Base-by-base conservation (phyloP, 2,113 vertebrate genomes). In the Entomyzon cyanotis region DNA sequence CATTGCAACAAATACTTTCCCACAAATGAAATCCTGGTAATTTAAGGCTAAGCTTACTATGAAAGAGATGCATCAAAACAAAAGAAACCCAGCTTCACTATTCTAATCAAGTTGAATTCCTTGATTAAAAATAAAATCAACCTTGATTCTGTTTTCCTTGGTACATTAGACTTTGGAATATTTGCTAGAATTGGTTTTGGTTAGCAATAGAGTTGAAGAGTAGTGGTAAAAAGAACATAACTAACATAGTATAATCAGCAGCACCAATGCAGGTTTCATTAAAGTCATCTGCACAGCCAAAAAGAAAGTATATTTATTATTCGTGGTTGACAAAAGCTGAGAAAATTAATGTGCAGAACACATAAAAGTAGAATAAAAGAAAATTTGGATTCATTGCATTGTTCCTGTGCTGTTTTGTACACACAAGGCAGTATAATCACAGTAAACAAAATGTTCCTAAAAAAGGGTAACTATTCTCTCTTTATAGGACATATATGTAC, bases 401-500 rank as follows among this genome's bases (percentile, higher is more conserved):
- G 27, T 23, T 80, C 58, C 25, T 62, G 35, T 42, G 52, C 39
- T 42, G 30, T 31, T 77, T 71, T 35, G 58, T 64, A 64, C 50
- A 69, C 3, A 25, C 5, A 11, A 89, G 31, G 5, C n/a, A 62
- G 10, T 10, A 13, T 25, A 64, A 47, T 23, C 21, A 47, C 10
- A 55, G 35, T 17, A 87, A 87, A 84, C 10, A 81, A 81, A 90
- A 33, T 27, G 31, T 19, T 60, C 60, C 33, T 71, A 53, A 67
- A 35, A n/a, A 59, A 68, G 10, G 17, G 19, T 13, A 75, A 75
- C 12, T 55, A 23, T 46, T 55, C 21, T 58, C 11, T 46, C 10
- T 59, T 19, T 6, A 47, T 15, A 63, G 8, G 25, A 53, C 9
- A n/a, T 20, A 46, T 0, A 0, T 37, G n/a, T 15, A 9, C 13